These are phyloP conservation scores for Plodia interpunctella DNA, from an alignment of 1,140 invertebrate genomes.

Conservation along the genomic window DNA sequence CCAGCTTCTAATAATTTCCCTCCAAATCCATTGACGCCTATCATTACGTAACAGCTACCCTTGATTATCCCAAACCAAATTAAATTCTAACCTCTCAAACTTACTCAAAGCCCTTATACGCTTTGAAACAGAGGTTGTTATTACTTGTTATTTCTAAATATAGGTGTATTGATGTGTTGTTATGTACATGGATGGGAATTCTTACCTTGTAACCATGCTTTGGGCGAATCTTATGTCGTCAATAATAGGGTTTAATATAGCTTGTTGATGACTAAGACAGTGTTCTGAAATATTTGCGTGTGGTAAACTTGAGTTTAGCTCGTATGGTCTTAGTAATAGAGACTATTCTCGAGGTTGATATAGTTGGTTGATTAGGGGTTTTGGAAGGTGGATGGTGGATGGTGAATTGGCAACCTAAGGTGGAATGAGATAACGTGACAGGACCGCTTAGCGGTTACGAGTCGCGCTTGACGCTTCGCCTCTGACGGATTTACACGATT, in stretches of 20 bases:
- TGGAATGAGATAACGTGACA: conserved; percentile 59
- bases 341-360: too few relatives aligned
- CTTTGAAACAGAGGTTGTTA: too few relatives aligned
- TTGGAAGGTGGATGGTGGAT: background rate
- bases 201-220: too few relatives aligned
- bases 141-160: too few relatives aligned
- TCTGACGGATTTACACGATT: conserved; percentile 47
- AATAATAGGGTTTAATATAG: background rate
- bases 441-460: conserved; percentile 64
- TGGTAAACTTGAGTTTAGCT: too few relatives aligned
- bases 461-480: conserved; percentile 63
- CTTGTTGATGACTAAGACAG: background rate
- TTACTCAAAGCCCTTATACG: background rate
- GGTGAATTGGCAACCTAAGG: conserved; percentile 30
- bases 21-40: conserved; percentile 28
- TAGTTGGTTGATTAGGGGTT: too few relatives aligned
- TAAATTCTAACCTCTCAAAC: background rate
- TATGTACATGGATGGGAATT: too few relatives aligned
- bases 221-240: too few relatives aligned
- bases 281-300: too few relatives aligned
- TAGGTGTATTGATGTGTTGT: too few relatives aligned
- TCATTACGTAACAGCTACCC: conserved; percentile 37
- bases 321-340: too few relatives aligned
- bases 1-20: conserved; percentile 9
- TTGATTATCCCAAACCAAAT: conserved; percentile 30